phyloP scores from a whole-genome alignment of 2,113 vertebrate species.

The Stegostoma tigrinum region DNA sequence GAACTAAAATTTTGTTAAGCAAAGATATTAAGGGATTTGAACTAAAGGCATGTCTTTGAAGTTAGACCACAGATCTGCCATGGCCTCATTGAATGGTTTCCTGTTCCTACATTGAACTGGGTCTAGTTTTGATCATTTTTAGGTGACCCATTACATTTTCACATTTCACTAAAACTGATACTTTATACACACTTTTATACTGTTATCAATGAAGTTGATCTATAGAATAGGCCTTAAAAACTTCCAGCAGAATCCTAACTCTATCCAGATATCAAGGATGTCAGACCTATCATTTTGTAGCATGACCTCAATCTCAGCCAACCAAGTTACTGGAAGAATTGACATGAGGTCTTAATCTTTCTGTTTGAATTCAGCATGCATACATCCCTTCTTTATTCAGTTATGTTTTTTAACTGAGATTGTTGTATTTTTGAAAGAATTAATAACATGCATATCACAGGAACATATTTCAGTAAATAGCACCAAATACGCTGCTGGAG shows the following conservation, averaged over 20 bases:
- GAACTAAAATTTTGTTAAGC: too few species aligned
- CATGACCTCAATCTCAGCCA: not conserved
- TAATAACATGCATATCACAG: not conserved
- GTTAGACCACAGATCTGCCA: too few species aligned
- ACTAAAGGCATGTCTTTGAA: too few species aligned
- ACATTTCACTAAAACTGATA: not conserved
- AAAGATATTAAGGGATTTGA: too few species aligned
- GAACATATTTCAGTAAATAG: not conserved
- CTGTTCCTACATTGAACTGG: not conserved
- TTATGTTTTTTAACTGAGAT: not conserved
- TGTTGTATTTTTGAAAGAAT: not conserved
- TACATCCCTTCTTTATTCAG: not conserved
- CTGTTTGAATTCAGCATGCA: not conserved
- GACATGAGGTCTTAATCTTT: not conserved
- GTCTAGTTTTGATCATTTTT: not conserved
- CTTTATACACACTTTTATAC: not conserved
- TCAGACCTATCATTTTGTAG: not conserved
- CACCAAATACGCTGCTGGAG: not conserved
- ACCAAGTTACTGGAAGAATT: slow-evolving; percentile 2
- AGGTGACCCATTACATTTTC: not conserved
- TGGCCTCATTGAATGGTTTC: too few species aligned
- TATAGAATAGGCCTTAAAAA: not conserved
- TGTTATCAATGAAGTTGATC: not conserved
- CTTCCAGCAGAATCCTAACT: not conserved
- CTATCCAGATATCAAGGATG: not conserved